phyloP scores from a whole-genome alignment of 1,140 invertebrate genomes.

The Drosophila ficusphila region DNA sequence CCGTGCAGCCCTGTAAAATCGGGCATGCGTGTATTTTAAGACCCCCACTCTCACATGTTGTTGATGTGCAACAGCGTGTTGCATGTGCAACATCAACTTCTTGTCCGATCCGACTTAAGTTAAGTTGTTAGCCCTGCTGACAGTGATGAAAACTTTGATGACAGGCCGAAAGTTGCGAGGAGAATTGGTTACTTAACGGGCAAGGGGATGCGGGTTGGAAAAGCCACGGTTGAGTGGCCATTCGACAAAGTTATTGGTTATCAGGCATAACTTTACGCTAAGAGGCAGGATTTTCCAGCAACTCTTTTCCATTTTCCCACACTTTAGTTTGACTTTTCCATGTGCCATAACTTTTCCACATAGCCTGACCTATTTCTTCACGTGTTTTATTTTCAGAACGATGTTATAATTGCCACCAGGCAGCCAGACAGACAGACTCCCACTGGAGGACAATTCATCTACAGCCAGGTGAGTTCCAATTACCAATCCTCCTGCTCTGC shows the following conservation, averaged over 20 bases:
- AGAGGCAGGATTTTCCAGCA: neutral
- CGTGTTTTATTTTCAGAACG: slow-evolving; percentile 49
- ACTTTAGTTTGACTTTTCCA: slow-evolving; percentile 3
- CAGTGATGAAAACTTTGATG: slow-evolving; percentile 79
- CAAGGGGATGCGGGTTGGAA: slow-evolving; percentile 6
- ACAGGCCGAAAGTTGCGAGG: slow-evolving; percentile 42
- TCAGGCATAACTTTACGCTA: slow-evolving; percentile 1
- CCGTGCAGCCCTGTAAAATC: slow-evolving; percentile 1
- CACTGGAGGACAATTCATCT: slow-evolving; percentile 40
- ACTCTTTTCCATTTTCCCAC: neutral
- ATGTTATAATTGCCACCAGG: slow-evolving; percentile 54
- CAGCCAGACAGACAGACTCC: slow-evolving; percentile 19
- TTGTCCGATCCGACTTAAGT: slow-evolving; percentile 43
- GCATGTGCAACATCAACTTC: slow-evolving; percentile 35
- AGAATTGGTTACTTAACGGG: slow-evolving; percentile 34
- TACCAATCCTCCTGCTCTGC: slow-evolving; percentile 5
- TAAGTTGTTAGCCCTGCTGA: slow-evolving; percentile 67
- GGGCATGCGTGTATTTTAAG: slow-evolving; percentile 24
- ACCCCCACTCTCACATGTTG: neutral
- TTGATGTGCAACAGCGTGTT: slow-evolving; percentile 34
- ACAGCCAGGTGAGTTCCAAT: slow-evolving; percentile 53
- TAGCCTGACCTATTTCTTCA: slow-evolving; percentile 54
- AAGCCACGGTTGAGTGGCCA: slow-evolving; percentile 4
- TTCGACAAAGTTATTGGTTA: slow-evolving; percentile 31
- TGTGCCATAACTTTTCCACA: slow-evolving; percentile 18